These are phyloP conservation scores for Oncorhynchus keta DNA, from an alignment of 2,113 vertebrate genomes.

Conservation along the genomic window DNA sequence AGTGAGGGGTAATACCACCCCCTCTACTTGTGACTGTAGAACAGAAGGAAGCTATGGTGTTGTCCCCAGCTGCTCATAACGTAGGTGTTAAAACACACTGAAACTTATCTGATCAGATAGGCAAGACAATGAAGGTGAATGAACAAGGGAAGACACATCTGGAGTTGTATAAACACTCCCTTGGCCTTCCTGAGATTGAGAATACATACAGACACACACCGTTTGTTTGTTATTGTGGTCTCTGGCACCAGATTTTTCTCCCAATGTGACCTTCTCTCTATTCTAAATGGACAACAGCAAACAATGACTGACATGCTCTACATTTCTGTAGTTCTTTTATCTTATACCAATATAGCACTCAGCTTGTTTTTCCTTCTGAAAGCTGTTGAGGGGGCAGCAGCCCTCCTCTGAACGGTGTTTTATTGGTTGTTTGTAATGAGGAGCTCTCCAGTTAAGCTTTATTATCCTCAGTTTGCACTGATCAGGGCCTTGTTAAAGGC, in stretches of 20 bases:
- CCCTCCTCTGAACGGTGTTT: conserved; percentile 9
- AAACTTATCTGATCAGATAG: conserved; percentile 74
- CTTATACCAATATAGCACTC: too few relatives aligned
- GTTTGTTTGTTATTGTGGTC: conserved; percentile 53
- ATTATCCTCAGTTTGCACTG: conserved; percentile 19
- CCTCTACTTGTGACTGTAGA: not conserved
- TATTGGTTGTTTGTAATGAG: not conserved
- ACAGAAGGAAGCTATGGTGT: conserved; percentile 31
- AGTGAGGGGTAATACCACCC: conserved; percentile 10
- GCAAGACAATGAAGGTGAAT: conserved; percentile 52
- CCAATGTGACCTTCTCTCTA: conserved; percentile 22
- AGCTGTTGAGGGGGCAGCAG: not conserved
- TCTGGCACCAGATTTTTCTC: conserved; percentile 44
- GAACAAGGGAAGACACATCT: conserved; percentile 42
- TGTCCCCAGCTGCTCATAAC: conserved; percentile 57
- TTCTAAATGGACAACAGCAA: not conserved
- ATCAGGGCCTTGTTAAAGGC: conserved; percentile 33
- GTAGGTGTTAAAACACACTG: conserved; percentile 71
- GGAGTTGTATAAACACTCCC: conserved; percentile 61
- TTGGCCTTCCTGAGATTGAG: conserved; percentile 33
- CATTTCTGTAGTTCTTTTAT: conserved; percentile 6
- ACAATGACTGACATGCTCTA: not conserved
- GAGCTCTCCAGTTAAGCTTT: not conserved
- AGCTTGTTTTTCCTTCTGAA: too few relatives aligned
- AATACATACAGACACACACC: conserved; percentile 1